Evolutionary conservation across 2,797 vertebrate species (phyloP).

Genomic region (Anomalospiza imberbis): DNA sequence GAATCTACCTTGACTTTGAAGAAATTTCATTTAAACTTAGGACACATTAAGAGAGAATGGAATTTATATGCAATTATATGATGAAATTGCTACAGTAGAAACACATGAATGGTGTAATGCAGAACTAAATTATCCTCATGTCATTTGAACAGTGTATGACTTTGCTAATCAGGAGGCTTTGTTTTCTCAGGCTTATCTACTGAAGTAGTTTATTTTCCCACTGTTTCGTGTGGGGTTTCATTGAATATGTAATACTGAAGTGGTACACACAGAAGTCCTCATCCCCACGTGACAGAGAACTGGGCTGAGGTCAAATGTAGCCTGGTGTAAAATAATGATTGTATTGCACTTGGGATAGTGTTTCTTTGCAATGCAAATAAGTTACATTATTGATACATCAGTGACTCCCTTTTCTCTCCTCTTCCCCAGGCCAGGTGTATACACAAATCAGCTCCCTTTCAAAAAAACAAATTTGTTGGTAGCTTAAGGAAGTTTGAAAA

Average conservation of each 20-base stretch:
- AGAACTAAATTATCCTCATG: background rate
- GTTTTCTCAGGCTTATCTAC: slow-evolving; percentile 9
- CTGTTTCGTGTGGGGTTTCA: background rate
- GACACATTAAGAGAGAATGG: background rate
- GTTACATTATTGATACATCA: background rate
- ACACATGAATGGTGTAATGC: background rate
- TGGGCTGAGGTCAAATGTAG: background rate
- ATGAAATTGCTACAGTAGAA: background rate
- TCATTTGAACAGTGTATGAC: background rate
- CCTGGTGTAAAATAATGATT: background rate
- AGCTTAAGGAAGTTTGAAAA: background rate
- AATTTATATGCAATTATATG: background rate
- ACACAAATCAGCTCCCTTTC: background rate
- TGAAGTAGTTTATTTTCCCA: slow-evolving; percentile 35
- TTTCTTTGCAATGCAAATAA: background rate
- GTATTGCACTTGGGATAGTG: background rate
- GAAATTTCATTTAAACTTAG: background rate
- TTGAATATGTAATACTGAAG: background rate
- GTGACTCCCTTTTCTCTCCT: background rate
- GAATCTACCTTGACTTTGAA: background rate
- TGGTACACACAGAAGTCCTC: background rate
- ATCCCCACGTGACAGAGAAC: background rate
- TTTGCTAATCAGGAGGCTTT: background rate
- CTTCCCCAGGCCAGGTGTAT: background rate
- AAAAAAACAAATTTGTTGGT: background rate